Base-by-base conservation (phyloP, 2,113 vertebrate genomes). In the Myocastor coypus region DNA sequence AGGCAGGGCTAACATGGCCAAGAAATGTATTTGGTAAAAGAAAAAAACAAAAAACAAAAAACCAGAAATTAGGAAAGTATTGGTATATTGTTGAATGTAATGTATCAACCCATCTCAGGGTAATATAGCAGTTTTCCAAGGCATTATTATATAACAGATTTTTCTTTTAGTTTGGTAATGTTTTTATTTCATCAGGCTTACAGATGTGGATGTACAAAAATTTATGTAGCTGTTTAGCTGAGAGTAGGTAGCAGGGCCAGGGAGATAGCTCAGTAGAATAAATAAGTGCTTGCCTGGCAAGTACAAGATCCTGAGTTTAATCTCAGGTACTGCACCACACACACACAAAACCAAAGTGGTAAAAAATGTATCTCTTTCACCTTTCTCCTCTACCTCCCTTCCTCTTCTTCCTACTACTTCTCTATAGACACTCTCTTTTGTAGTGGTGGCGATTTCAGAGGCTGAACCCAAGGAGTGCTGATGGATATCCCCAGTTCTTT, bases 141-240 rank as follows among this genome's bases (percentile, higher is more conserved):
- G 32, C 75, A 64, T 90, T 95, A 61, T 2, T 92, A 22, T 40
- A 52, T 13, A 87, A 68, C 42, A 3, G 26, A 92, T 90, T 92
- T 4, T 87, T 96, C 84, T 61, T 59, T 85, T 91, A 66, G 7
- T 61, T 89, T 91, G 92, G 10, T 14, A 82, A 2, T 86, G 66
- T 91, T 55, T 91, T 96, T 42, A 92, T 84, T 87, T 87, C 64
- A 87, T 19, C 32, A 92, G 75, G n/a, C 42, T 92, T n/a, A 91
- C 26, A 87, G 77, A 61, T 80, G 86, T 84, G 66, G 85, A 73
- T 57, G 63, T 73, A 89, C 16, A 77, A 83, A 89, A 95, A 50
- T 34, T 34, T 73, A 7, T 68, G 40, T 73, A 66, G 19, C 22
- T 89, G 4, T 83, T 55, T 92, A 87, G 22, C 78, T 94, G 77